Conservation (phyloP, 2,888 invertebrate species). For the Harpalus rufipes region DNA sequence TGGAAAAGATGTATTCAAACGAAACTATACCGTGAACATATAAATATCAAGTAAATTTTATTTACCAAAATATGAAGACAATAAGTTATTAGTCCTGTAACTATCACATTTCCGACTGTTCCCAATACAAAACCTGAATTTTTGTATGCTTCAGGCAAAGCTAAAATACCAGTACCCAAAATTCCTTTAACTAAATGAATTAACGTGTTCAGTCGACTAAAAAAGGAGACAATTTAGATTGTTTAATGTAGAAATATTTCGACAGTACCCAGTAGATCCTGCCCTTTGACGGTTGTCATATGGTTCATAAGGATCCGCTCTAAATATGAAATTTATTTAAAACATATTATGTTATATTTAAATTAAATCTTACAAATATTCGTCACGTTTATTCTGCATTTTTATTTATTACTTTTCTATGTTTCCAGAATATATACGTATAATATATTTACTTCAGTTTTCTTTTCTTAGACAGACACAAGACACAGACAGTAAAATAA, state of each 20-base stretch:
- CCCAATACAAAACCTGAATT: conserved; percentile 64
- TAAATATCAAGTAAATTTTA: not conserved
- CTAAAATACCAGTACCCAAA: conserved; percentile 67
- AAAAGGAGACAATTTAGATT: not conserved
- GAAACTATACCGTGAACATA: no score
- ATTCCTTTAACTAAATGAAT: conserved; percentile 62
- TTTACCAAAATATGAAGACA: conserved; percentile 51
- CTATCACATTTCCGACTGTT: conserved; percentile 8
- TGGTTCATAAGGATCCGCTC: conserved; percentile 36
- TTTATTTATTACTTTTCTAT: no score
- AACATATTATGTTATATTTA: not conserved
- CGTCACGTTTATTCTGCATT: not conserved
- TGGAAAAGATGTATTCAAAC: no score
- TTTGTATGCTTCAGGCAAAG: conserved; percentile 67
- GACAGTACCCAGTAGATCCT: conserved; percentile 9
- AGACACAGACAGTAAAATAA: no score
- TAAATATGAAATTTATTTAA: not conserved
- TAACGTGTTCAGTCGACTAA: conserved; percentile 1
- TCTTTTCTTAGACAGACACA: no score
- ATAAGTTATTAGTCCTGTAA: conserved; percentile 35
- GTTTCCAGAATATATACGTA: no score
- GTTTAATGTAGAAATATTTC: no score
- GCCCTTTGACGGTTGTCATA: conserved; percentile 34
- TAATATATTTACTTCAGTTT: no score
- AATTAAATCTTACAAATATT: not conserved